Evolutionary conservation across 2,888 invertebrate genomes (phyloP).

Genomic region (Stenodera caucasica): DNA sequence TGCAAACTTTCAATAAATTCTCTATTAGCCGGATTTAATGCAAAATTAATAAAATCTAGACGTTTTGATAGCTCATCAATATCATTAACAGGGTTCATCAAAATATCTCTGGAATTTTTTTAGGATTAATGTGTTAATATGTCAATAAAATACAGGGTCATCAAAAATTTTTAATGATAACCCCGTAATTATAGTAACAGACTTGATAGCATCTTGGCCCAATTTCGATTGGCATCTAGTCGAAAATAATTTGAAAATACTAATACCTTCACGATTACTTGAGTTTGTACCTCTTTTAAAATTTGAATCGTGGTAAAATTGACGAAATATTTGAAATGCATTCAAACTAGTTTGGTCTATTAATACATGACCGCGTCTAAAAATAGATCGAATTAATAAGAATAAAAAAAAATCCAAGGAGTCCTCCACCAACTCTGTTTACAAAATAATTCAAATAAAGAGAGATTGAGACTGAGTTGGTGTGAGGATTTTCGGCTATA

Average conservation of each 20-base stretch:
- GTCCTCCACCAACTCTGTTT: too few relatives aligned
- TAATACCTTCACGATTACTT: constrained; percentile 69
- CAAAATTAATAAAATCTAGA: constrained; percentile 71
- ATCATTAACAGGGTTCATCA: constrained; percentile 72
- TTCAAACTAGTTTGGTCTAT: constrained; percentile 73
- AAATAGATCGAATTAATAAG: too few relatives aligned
- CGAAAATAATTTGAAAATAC: constrained; percentile 68
- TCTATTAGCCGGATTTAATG: constrained; percentile 64
- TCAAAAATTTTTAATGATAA: not conserved
- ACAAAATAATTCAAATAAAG: constrained; percentile 5
- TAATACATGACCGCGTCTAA: constrained; percentile 68
- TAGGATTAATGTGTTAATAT: too few relatives aligned
- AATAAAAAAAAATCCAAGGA: too few relatives aligned
- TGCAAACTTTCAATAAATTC: constrained; percentile 65
- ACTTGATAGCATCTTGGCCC: constrained; percentile 69
- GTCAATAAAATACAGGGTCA: too few relatives aligned
- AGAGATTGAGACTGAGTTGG: too few relatives aligned
- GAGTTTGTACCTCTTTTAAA: constrained; percentile 68
- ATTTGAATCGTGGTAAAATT: constrained; percentile 71
- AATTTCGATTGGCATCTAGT: constrained; percentile 69
- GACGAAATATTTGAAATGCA: constrained; percentile 76
- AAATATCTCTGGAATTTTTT: constrained; percentile 60
- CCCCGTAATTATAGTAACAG: constrained; percentile 1
- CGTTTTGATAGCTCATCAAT: constrained; percentile 63
- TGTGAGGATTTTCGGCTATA: constrained; percentile 4